Evolutionary conservation across 2,797 vertebrate species (phyloP).

Genomic region (Picus viridis): DNA sequence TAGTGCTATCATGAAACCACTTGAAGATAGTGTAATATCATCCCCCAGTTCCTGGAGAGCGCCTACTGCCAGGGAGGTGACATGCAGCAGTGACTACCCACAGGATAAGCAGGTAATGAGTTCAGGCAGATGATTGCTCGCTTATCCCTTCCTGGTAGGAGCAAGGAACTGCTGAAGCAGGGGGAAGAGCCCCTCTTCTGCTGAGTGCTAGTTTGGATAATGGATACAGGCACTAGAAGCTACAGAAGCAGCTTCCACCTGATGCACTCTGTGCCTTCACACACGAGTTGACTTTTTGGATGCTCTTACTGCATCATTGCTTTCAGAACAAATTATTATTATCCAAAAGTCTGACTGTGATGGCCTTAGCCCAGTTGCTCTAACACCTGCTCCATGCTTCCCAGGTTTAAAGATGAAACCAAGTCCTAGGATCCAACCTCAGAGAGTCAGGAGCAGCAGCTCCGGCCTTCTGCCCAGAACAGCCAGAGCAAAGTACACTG

Average conservation of each 20-base stretch:
- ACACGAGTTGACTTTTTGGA: neutral
- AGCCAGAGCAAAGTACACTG: accelerated
- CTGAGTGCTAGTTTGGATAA: conserved; percentile 21
- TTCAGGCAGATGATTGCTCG: neutral
- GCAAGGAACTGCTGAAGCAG: neutral
- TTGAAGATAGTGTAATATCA: neutral
- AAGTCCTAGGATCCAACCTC: neutral
- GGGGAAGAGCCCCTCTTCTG: neutral
- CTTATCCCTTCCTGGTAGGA: neutral
- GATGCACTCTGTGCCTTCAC: neutral
- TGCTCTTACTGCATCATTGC: neutral
- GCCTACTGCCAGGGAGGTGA: neutral
- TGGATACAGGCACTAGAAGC: neutral
- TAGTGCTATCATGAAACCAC: neutral
- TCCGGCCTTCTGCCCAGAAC: neutral
- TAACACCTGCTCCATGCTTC: neutral
- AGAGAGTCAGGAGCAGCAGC: neutral
- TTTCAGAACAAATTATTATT: conserved; percentile 31
- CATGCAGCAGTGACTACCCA: neutral
- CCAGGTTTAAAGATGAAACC: neutral
- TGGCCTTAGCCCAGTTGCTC: neutral
- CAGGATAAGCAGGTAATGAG: neutral
- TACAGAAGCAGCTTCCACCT: conserved; percentile 5
- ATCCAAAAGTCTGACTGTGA: neutral
- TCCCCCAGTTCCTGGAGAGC: neutral